Evolutionary conservation across 2,113 vertebrate species (phyloP).

Genomic region (Panthera uncia): DNA sequence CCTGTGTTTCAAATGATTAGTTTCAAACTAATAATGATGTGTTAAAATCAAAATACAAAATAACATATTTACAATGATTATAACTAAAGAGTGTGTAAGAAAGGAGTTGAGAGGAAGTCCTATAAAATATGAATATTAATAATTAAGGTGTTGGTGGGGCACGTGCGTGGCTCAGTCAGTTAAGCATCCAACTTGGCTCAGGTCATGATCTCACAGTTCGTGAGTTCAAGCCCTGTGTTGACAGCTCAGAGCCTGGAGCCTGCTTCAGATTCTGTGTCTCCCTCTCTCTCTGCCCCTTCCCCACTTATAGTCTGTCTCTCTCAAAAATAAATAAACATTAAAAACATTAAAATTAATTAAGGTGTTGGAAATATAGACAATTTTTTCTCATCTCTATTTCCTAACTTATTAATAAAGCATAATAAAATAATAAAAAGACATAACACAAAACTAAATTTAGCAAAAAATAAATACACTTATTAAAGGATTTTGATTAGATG

Average conservation of each 20-base stretch:
- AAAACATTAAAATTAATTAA: neutral
- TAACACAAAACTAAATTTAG: neutral
- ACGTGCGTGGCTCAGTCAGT: too few relatives aligned
- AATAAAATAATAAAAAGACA: neutral
- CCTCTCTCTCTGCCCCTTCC: too few relatives aligned
- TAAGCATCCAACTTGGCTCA: too few relatives aligned
- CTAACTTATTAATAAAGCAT: neutral
- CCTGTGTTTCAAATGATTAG: neutral
- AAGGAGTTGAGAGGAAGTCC: neutral
- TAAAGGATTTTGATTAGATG: neutral
- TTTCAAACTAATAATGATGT: neutral
- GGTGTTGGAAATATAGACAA: neutral
- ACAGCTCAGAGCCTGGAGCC: too few relatives aligned
- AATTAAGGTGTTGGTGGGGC: neutral
- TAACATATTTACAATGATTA: neutral
- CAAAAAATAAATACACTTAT: neutral
- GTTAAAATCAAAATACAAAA: neutral
- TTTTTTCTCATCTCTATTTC: neutral
- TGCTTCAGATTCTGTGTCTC: too few relatives aligned
- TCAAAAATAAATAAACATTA: too few relatives aligned
- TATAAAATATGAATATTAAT: neutral
- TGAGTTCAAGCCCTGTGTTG: too few relatives aligned
- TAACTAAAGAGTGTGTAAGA: neutral
- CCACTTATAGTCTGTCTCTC: too few relatives aligned
- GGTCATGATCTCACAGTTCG: too few relatives aligned